These are phyloP conservation scores for Esox lucius DNA, from an alignment of 2,797 vertebrate species.

Conservation along the genomic window DNA sequence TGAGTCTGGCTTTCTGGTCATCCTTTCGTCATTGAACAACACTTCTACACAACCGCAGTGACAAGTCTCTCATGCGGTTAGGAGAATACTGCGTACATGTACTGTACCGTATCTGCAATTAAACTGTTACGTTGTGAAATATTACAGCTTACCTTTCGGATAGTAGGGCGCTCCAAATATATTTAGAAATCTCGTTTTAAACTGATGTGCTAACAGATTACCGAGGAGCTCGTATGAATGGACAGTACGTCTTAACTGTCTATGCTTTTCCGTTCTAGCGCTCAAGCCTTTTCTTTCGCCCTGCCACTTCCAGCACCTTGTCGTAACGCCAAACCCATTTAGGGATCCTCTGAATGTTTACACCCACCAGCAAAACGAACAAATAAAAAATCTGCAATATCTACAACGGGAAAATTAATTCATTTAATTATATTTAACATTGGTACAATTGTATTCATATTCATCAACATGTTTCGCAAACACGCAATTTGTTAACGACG, in stretches of 20 bases:
- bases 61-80: constrained; percentile 8
- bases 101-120: neutral
- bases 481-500: neutral
- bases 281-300: neutral
- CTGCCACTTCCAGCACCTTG: neutral
- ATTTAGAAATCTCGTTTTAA: neutral
- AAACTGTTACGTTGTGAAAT: neutral
- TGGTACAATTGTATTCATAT: neutral
- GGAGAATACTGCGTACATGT: neutral
- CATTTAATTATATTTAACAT: neutral
- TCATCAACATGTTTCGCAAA: neutral
- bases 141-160: constrained; percentile 1
- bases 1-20: neutral
- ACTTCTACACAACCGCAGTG: neutral
- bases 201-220: neutral
- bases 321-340: neutral
- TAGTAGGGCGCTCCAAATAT: neutral
- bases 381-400: neutral
- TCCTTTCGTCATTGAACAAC: neutral
- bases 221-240: neutral
- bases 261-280: neutral
- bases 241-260: neutral
- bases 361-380: neutral
- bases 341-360: constrained; percentile 1
- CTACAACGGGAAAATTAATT: neutral